A percentile compares a stretch with the other conserved stretches of the same genome.
These are phyloP conservation scores for Empidonax traillii DNA, from an alignment of 2,113 vertebrate species.

Conservation along the genomic window DNA sequence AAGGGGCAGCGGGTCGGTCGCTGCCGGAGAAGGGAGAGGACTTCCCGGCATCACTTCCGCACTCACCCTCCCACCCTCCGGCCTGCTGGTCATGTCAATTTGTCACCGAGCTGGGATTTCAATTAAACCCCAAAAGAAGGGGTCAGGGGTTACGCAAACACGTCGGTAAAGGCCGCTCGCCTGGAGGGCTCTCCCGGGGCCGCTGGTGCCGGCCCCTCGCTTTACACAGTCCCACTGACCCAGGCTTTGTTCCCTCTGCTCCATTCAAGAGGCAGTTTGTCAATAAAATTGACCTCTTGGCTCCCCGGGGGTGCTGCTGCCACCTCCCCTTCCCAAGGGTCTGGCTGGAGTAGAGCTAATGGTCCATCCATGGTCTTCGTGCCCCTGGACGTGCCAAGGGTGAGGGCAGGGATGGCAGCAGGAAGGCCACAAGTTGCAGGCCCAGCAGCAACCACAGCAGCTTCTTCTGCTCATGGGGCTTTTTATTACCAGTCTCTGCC, in stretches of 20 bases:
- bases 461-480: rapidly evolving
- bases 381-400: not conserved
- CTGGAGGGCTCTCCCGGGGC: constrained; percentile 21
- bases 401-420: not conserved
- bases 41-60: not conserved
- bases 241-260: not conserved
- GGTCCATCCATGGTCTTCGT: rapidly evolving
- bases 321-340: not conserved
- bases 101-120: constrained; percentile 56
- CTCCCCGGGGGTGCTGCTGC: not conserved
- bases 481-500: not conserved
- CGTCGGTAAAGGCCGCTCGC: constrained; percentile 31
- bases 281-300: constrained; percentile 42
- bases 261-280: constrained; percentile 40
- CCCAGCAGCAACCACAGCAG: rapidly evolving
- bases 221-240: constrained; percentile 26
- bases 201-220: constrained; percentile 10
- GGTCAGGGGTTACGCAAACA: constrained; percentile 68
- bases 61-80: not conserved
- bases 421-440: not conserved
- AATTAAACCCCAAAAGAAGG: constrained; percentile 53
- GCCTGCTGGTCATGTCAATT: constrained; percentile 52
- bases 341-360: not conserved
- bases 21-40: not conserved
- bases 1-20: not conserved